These are phyloP conservation scores for Uloborus diversus DNA, from an alignment of 1,140 invertebrate genomes.

Conservation along the genomic window DNA sequence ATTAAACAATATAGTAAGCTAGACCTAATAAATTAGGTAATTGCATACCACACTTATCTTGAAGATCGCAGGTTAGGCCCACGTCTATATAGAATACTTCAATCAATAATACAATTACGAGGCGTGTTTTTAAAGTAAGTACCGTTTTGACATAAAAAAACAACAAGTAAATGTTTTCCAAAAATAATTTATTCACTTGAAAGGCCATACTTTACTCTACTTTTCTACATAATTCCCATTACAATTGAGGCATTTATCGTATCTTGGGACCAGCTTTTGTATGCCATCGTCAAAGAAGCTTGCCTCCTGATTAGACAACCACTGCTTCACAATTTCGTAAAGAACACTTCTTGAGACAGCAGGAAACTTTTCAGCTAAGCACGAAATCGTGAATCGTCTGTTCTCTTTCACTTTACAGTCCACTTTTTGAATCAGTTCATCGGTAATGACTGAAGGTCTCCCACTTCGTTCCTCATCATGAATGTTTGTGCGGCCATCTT, in stretches of 20 bases:
- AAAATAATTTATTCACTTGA: not conserved
- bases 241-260: not conserved
- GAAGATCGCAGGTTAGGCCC: too few relatives aligned
- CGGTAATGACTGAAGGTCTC: not conserved
- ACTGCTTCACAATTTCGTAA: not conserved
- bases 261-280: not conserved
- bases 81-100: too few relatives aligned
- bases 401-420: not conserved
- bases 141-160: not conserved
- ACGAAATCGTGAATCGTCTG: not conserved
- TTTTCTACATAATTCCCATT: conserved; percentile 12
- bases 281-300: not conserved
- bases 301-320: not conserved
- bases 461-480: too few relatives aligned
- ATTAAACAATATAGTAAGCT: too few relatives aligned
- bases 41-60: too few relatives aligned
- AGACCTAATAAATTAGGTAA: too few relatives aligned
- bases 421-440: not conserved
- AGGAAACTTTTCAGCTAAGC: not conserved
- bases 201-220: not conserved
- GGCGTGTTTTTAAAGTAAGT: not conserved
- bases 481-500: not conserved
- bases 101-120: too few relatives aligned
- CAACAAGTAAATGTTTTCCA: not conserved
- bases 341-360: not conserved